Base-by-base conservation (phyloP, 2,888 invertebrate species). In the Drosophila rubida region DNA sequence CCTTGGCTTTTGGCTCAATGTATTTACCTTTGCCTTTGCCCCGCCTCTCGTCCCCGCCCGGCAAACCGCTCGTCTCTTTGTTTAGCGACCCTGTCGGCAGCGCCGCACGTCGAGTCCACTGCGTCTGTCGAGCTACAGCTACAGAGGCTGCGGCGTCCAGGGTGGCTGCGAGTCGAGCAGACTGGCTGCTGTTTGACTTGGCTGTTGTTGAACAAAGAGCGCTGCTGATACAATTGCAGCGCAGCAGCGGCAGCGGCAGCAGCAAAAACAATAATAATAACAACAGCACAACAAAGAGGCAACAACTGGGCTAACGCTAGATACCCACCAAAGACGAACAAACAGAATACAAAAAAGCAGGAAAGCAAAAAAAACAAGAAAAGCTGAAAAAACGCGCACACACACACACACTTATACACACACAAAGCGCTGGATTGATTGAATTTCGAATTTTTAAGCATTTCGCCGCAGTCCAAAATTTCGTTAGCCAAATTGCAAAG, bases 371-470 rank as follows among this genome's bases (percentile, higher is more conserved):
- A 30, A 32, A 19, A 59, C n/a, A n/a, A n/a, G n/a, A n/a, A n/a
- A n/a, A n/a, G n/a, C n/a, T n/a, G n/a, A 13, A 42, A 19, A 41
- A 19, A 25, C 13, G 23, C 39, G 23, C 13, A 57, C 37, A 54
- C 19, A 50, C 11, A 16, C 8, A 13, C 22, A 58, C 49, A 39
- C 25, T 7, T 27, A 58, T 25, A 50, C 41, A 37, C 25, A 66
- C 61, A 85, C 81, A 82, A 83, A 82, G 87, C 81, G 65, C 70
- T 45, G 71, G 84, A 82, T 82, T 82, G 81, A 82, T 82, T 82
- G 81, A 86, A 86, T 86, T 86, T 62, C 75, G 81, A 82, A 82
- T 84, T 82, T 82, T 83, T 84, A 86, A 86, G 78, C 81, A 82
- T 78, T 80, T 86, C 61, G 84, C 87, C 81, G 73, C 70, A 83